Evolutionary conservation across 64 coral and sea anemone genomes (phyloP).

Genomic region (Actinia equina): DNA sequence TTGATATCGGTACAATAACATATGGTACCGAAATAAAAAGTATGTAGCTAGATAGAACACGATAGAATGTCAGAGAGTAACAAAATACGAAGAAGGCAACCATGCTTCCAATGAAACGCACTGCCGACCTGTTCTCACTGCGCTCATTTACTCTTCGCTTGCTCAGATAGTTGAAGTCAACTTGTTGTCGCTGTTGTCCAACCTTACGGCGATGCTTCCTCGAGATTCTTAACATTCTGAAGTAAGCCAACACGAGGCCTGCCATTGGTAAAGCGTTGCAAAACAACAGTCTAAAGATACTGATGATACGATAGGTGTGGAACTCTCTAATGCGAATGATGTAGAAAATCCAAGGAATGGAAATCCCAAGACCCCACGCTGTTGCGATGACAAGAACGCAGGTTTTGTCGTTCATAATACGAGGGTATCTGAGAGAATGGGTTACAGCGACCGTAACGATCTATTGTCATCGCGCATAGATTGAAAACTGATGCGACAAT

Average conservation of each 20-base stretch:
- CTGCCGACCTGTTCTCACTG: background rate
- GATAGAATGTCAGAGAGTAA: constrained; percentile 1
- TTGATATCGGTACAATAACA: background rate
- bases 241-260: background rate
- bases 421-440: background rate
- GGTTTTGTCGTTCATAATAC: background rate
- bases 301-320: background rate
- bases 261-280: background rate
- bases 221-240: background rate
- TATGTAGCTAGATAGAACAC: background rate
- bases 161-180: background rate
- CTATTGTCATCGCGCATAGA: constrained; percentile 38
- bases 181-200: background rate
- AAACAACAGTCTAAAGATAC: background rate
- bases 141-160: background rate
- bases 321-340: background rate
- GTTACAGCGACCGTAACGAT: constrained; percentile 24
- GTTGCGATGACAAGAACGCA: background rate
- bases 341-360: background rate
- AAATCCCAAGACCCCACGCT: background rate
- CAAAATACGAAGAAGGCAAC: background rate
- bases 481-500: constrained; percentile 19
- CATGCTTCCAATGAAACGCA: background rate
- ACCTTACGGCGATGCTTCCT: background rate
- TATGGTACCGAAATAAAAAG: background rate